Conservation (phyloP, 2,888 invertebrate genomes). For the Parnassius orleans region DNA sequence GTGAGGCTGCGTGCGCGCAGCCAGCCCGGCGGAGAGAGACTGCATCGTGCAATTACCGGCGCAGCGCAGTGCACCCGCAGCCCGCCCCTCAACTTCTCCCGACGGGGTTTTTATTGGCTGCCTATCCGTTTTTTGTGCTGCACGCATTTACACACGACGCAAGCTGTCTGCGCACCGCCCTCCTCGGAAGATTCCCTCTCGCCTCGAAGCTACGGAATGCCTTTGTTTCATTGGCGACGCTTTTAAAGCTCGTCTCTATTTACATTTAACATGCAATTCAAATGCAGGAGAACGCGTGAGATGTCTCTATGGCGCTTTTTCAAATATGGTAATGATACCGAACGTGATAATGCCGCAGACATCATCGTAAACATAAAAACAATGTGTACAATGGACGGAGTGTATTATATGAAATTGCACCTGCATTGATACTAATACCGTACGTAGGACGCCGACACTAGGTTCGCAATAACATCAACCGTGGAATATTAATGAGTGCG, state of each 20-base stretch:
- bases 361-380: constrained; percentile 4
- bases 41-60: constrained; percentile 67
- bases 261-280: constrained; percentile 39
- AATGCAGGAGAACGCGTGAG: constrained; percentile 29
- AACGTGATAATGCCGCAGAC: constrained; percentile 2
- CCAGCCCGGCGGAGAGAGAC: constrained; percentile 69
- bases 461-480: constrained; percentile 66
- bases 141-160: constrained; percentile 72
- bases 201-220: constrained; percentile 65
- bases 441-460: constrained; percentile 53
- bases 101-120: constrained; percentile 77
- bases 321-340: constrained; percentile 11
- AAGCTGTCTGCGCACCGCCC: constrained; percentile 70
- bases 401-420: constrained; percentile 19
- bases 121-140: constrained; percentile 73
- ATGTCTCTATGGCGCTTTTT: constrained; percentile 26
- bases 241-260: constrained; percentile 47
- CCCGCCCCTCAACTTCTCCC: constrained; percentile 75
- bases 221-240: constrained; percentile 57
- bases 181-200: constrained; percentile 67
- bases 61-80: constrained; percentile 62
- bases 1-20: constrained; percentile 76
- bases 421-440: constrained; percentile 30
- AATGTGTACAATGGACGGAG: constrained; percentile 1
- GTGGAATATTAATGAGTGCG: constrained; percentile 75